Percentiles rank a stretch among this genome's conserved stretches.
These are phyloP conservation scores for Drosophila littoralis DNA, from an alignment of 1,140 invertebrate species.

Conservation along the genomic window DNA sequence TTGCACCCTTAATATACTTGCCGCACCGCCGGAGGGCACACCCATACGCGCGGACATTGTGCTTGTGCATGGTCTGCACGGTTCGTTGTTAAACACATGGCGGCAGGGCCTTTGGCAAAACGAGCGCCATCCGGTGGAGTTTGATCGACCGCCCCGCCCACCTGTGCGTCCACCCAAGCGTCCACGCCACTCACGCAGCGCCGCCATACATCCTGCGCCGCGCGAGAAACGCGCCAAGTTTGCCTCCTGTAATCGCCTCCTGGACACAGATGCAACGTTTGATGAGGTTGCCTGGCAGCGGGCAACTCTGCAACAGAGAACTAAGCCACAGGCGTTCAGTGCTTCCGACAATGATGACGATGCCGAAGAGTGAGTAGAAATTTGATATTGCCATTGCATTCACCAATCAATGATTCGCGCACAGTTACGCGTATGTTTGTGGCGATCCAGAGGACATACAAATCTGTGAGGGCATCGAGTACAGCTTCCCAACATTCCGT, in stretches of 20 bases:
- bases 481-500: constrained; percentile 81
- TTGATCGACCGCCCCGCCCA: constrained; percentile 74
- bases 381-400: neutral
- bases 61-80: constrained; percentile 87
- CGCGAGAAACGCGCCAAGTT: constrained; percentile 73
- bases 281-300: constrained; percentile 22
- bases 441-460: constrained; percentile 70
- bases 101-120: constrained; percentile 86
- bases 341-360: constrained; percentile 58
- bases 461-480: constrained; percentile 78
- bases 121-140: constrained; percentile 79
- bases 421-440: constrained; percentile 68
- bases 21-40: constrained; percentile 75
- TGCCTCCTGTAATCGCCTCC: constrained; percentile 36
- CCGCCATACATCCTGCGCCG: constrained; percentile 65
- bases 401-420: neutral
- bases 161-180: constrained; percentile 80
- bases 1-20: constrained; percentile 84
- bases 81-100: constrained; percentile 86
- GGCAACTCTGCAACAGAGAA: constrained; percentile 19
- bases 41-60: constrained; percentile 85
- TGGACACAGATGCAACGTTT: constrained; percentile 1
- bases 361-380: constrained; percentile 52
- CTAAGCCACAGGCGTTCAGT: constrained; percentile 22
- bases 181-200: constrained; percentile 73